These are phyloP conservation scores for Lymantria dispar DNA, from an alignment of 2,888 invertebrate genomes.

Conservation along the genomic window DNA sequence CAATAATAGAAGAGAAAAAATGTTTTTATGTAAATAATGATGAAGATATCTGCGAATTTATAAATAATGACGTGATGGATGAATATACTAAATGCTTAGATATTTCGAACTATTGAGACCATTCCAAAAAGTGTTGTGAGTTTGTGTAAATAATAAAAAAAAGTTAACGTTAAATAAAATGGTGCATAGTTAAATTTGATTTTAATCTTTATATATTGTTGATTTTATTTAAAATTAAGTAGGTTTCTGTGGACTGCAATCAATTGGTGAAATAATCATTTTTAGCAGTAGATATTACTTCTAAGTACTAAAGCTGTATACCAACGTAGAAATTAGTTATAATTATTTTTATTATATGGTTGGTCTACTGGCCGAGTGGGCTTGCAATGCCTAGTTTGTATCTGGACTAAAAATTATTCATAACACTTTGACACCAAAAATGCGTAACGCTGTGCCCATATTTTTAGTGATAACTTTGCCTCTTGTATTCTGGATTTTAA, in stretches of 20 bases:
- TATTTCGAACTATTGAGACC: slow-evolving; percentile 45
- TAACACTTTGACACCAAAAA: no score
- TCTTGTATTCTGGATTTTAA: no score
- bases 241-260: slow-evolving; percentile 35
- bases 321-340: slow-evolving; percentile 10
- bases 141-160: slow-evolving; percentile 45
- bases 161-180: slow-evolving; percentile 46
- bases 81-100: slow-evolving; percentile 52
- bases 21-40: slow-evolving; percentile 48
- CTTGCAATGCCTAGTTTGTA: no score
- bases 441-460: no score
- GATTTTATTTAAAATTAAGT: slow-evolving; percentile 12
- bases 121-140: slow-evolving; percentile 68
- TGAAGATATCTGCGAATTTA: slow-evolving; percentile 53
- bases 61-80: slow-evolving; percentile 54
- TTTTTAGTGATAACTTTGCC: no score
- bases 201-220: slow-evolving; percentile 20
- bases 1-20: slow-evolving; percentile 57
- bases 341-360: not conserved
- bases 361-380: no score
- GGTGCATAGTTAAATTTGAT: slow-evolving; percentile 51
- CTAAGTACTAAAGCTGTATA: slow-evolving; percentile 22
- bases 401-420: no score
- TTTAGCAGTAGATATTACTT: slow-evolving; percentile 23
- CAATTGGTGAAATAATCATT: slow-evolving; percentile 21